Conservation (phyloP, 1,140 invertebrate genomes). For the Trachymyrmex cornetzi region DNA sequence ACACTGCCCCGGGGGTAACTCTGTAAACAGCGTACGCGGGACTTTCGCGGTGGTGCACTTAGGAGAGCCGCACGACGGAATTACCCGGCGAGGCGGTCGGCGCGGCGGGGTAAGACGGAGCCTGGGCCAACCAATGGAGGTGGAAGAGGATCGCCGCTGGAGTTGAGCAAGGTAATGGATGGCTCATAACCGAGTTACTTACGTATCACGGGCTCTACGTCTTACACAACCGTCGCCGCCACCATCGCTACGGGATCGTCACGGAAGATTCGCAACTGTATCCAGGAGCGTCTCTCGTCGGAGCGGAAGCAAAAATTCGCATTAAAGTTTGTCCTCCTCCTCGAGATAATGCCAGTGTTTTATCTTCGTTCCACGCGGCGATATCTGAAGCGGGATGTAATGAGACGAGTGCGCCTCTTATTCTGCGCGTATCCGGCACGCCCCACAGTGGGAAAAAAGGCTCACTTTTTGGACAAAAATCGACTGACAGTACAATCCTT, state of each 20-base stretch:
- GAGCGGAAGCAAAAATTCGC: constrained; percentile 66
- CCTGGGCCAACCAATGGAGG: constrained; percentile 47
- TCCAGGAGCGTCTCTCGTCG: background rate
- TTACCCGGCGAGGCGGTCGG: constrained; percentile 51
- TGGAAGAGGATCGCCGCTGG: constrained; percentile 66
- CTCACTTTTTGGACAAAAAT: too few relatives aligned
- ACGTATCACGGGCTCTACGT: constrained; percentile 65
- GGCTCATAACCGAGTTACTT: constrained; percentile 77
- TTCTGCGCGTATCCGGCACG: constrained; percentile 21
- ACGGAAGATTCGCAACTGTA: background rate
- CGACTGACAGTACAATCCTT: too few relatives aligned
- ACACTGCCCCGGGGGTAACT: constrained; percentile 70
- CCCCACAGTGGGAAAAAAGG: too few relatives aligned
- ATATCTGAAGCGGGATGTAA: constrained; percentile 32
- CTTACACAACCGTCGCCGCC: constrained; percentile 39
- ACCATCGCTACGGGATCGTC: constrained; percentile 11
- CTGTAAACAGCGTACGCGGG: constrained; percentile 72
- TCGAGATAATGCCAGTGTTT: constrained; percentile 58
- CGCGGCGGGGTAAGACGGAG: background rate
- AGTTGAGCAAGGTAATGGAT: constrained; percentile 77
- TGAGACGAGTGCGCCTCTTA: constrained; percentile 29
- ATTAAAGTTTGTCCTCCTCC: constrained; percentile 60
- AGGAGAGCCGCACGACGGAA: constrained; percentile 64
- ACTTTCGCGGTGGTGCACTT: constrained; percentile 74
- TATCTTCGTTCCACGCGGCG: constrained; percentile 37